These are phyloP conservation scores for Datnioides undecimradiatus DNA, from an alignment of 2,113 vertebrate genomes.

Conservation along the genomic window DNA sequence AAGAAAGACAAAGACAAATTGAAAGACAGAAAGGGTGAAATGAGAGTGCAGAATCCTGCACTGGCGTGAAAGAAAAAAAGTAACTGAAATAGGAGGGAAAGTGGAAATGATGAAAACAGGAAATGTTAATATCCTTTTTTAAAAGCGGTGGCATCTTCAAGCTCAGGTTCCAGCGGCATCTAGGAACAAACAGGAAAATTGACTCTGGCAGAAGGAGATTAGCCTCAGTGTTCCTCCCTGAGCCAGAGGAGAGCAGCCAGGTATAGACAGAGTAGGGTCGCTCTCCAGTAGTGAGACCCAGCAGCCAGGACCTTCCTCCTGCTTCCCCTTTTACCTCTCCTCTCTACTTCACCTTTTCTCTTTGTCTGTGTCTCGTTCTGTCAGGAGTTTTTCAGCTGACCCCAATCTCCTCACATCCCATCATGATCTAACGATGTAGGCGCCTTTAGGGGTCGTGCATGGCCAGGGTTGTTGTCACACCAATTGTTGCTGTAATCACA, in stretches of 20 bases:
- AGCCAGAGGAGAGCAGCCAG: constrained; percentile 23
- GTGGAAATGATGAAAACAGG: constrained; percentile 44
- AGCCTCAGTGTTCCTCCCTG: constrained; percentile 56
- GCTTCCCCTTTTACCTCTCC: constrained; percentile 34
- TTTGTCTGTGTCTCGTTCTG: constrained; percentile 29
- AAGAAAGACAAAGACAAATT: constrained; percentile 5
- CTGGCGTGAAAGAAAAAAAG: constrained; percentile 36
- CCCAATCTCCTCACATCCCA: constrained; percentile 66
- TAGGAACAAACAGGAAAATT: constrained; percentile 51
- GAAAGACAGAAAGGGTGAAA: constrained; percentile 20
- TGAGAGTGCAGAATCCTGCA: neutral
- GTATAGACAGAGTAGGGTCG: constrained; percentile 45
- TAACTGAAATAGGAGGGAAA: constrained; percentile 5
- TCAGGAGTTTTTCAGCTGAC: constrained; percentile 48
- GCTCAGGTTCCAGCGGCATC: constrained; percentile 47
- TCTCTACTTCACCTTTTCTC: constrained; percentile 12
- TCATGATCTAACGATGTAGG: constrained; percentile 37
- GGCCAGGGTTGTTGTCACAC: constrained; percentile 51
- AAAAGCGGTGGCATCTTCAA: constrained; percentile 32
- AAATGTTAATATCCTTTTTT: constrained; percentile 56
- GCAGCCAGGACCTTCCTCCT: constrained; percentile 45
- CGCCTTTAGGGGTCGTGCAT: constrained; percentile 42
- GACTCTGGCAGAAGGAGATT: constrained; percentile 68
- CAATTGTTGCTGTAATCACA: constrained; percentile 57
- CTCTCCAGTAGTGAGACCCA: constrained; percentile 40